phyloP scores from a whole-genome alignment of 2,888 invertebrate genomes.

The Erpobdella octoculata region DNA sequence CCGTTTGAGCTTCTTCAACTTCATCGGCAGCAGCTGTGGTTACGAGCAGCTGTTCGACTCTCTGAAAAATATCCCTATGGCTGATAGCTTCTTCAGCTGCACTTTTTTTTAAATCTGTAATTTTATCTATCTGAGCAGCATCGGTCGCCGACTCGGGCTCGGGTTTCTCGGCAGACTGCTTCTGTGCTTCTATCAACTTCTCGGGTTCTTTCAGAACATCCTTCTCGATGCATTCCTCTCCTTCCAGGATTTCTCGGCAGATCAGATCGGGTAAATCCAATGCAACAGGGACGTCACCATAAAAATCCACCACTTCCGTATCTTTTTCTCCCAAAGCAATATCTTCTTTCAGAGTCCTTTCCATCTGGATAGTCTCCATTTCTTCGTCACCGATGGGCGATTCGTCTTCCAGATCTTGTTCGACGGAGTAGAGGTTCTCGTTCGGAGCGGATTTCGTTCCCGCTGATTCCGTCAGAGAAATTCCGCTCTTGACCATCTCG shows the following conservation, averaged over 20 bases:
- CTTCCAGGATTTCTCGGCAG: too few relatives aligned
- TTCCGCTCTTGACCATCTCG: constrained; percentile 15
- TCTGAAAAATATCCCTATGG: too few relatives aligned
- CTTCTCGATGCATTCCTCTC: not conserved
- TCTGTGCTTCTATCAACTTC: not conserved
- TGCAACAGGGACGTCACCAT: too few relatives aligned
- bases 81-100: not conserved
- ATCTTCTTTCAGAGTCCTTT: not conserved
- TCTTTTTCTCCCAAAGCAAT: not conserved
- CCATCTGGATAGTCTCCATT: not conserved
- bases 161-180: too few relatives aligned
- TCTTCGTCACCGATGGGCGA: not conserved
- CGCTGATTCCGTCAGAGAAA: constrained; percentile 20
- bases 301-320: too few relatives aligned
- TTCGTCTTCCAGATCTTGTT: not conserved
- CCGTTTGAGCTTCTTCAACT: not conserved
- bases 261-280: too few relatives aligned
- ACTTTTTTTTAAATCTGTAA: not conserved
- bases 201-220: not conserved
- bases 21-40: not conserved
- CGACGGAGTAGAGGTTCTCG: constrained; percentile 18
- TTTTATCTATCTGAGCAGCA: not conserved
- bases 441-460: constrained; percentile 22
- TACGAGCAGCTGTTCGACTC: too few relatives aligned
- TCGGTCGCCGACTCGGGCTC: too few relatives aligned